A percentile compares a stretch with the other conserved stretches of the same genome.
phyloP scores from a whole-genome alignment of 2,113 vertebrate genomes.

The Apteryx owenii region DNA sequence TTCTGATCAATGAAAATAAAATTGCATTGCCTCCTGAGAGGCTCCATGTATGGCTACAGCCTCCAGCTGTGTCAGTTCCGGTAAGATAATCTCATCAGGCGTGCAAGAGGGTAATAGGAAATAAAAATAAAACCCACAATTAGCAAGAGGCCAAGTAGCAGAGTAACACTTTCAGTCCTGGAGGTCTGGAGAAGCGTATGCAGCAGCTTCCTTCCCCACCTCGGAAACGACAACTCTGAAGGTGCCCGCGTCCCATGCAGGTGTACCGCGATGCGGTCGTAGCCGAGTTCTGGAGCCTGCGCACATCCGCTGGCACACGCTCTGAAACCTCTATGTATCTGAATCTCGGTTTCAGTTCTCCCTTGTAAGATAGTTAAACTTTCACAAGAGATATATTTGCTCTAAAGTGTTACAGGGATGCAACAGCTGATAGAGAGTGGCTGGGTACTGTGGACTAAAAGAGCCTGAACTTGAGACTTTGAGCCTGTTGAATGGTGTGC shows the following conservation, averaged over 20 bases:
- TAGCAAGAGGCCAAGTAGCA: conserved; percentile 77
- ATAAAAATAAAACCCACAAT: conserved; percentile 86
- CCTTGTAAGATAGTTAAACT: not conserved
- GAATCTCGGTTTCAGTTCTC: not conserved
- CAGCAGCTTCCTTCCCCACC: not conserved
- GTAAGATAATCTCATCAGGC: conserved; percentile 87
- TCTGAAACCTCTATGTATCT: not conserved
- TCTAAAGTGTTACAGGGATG: not conserved
- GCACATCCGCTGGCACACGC: accelerated
- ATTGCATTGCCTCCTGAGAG: conserved; percentile 87
- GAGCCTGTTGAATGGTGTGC: not conserved
- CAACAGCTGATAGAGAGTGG: not conserved
- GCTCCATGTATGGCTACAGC: conserved; percentile 80
- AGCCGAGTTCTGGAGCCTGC: accelerated
- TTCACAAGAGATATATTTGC: not conserved
- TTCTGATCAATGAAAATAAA: conserved; percentile 91
- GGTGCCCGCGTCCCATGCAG: accelerated
- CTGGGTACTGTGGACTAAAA: accelerated
- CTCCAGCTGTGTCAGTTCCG: conserved; percentile 87
- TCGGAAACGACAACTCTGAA: accelerated
- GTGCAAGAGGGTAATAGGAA: conserved; percentile 85
- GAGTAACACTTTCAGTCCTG: conserved; percentile 77
- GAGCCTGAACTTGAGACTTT: conserved; percentile 43
- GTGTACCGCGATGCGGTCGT: accelerated
- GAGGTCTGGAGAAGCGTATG: not conserved